Conservation (phyloP, 2,113 vertebrate genomes). For the Oryzias woworae region DNA sequence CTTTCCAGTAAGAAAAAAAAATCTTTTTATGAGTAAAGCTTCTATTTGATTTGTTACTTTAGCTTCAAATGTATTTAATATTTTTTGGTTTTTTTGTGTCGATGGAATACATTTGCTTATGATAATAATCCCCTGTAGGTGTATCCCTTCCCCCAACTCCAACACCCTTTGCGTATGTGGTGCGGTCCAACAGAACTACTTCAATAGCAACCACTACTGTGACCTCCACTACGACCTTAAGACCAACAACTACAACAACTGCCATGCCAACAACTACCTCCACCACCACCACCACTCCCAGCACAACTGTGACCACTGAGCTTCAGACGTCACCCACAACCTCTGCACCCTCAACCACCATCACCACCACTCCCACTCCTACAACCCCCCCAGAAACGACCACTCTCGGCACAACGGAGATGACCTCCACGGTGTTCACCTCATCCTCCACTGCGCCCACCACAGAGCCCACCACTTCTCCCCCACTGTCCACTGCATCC, state of each 20-base stretch:
- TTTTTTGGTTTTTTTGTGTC: neutral
- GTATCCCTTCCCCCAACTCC: conserved; percentile 77
- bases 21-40: too few relatives aligned
- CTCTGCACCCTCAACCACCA: conserved; percentile 18
- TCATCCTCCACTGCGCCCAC: conserved; percentile 30
- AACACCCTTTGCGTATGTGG: conserved; percentile 78
- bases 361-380: conserved; percentile 26
- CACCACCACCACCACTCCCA: conserved; percentile 36
- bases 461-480: conserved; percentile 20
- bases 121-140: conserved; percentile 47
- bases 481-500: conserved; percentile 20
- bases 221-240: conserved; percentile 5
- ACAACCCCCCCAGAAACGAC: conserved; percentile 31
- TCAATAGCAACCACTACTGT: conserved; percentile 34
- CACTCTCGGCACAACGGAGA: conserved; percentile 30
- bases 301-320: conserved; percentile 42
- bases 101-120: neutral
- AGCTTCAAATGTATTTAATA: too few relatives aligned
- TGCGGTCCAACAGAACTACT: conserved; percentile 69
- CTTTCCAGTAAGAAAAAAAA: too few relatives aligned
- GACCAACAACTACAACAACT: conserved; percentile 26
- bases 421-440: conserved; percentile 18
- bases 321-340: conserved; percentile 21
- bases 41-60: too few relatives aligned
- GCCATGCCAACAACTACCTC: conserved; percentile 36